phyloP scores from a whole-genome alignment of 2,797 vertebrate genomes.

The Lycodopsis pacificus region DNA sequence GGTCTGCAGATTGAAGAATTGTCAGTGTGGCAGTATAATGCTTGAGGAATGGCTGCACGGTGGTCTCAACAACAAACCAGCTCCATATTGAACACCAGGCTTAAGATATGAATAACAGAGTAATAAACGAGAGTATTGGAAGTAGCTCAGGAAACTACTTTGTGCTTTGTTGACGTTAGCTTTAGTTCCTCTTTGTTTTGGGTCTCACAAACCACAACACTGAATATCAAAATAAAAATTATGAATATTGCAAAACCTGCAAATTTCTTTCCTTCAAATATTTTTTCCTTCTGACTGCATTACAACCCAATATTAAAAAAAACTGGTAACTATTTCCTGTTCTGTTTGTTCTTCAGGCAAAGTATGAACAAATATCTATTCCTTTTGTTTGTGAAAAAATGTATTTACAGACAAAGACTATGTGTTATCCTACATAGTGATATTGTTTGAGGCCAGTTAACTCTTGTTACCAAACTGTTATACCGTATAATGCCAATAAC shows the following conservation, averaged over 20 bases:
- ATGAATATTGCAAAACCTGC: background rate
- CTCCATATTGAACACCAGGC: slow-evolving; percentile 59
- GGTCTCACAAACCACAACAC: background rate
- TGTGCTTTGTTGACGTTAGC: background rate
- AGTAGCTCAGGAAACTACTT: slow-evolving; percentile 8
- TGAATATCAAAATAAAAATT: background rate
- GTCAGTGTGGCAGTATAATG: slow-evolving; percentile 59
- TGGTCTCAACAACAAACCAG: slow-evolving; percentile 68
- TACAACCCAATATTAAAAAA: background rate
- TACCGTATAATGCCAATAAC: background rate
- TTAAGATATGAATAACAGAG: slow-evolving; percentile 43
- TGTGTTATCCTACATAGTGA: background rate
- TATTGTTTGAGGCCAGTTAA: background rate
- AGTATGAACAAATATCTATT: background rate
- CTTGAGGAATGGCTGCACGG: slow-evolving; percentile 60
- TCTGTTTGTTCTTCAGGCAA: background rate
- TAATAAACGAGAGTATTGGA: slow-evolving; percentile 20
- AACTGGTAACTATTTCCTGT: background rate
- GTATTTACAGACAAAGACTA: background rate
- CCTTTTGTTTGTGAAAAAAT: background rate
- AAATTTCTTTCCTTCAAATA: background rate
- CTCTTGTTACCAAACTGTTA: background rate
- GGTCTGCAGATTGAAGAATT: slow-evolving; percentile 58
- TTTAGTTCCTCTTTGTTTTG: background rate
- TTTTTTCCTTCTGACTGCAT: background rate